phyloP scores from a whole-genome alignment of 2,888 invertebrate species.

The Cataglyphis cursor region DNA sequence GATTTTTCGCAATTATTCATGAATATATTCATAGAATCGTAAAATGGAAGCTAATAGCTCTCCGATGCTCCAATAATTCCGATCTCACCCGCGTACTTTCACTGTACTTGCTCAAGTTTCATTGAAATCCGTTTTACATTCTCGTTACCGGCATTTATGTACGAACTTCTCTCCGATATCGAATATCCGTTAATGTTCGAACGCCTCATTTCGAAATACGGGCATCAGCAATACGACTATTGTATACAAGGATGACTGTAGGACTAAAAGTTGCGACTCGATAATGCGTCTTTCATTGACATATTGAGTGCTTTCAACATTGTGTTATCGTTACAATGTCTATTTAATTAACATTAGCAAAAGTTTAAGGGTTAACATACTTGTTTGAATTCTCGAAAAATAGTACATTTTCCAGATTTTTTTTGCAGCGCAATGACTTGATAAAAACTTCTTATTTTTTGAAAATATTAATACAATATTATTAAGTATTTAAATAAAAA shows the following conservation, averaged over 20 bases:
- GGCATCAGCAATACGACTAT: constrained; percentile 4
- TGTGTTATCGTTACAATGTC: not conserved
- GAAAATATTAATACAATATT: too few relatives aligned
- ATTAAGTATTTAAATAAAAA: too few relatives aligned
- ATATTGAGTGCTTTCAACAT: not conserved
- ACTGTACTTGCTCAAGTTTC: constrained; percentile 32
- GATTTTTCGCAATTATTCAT: not conserved
- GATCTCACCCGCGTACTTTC: constrained; percentile 49
- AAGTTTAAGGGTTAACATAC: not conserved
- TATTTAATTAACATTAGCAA: not conserved
- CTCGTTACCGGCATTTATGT: constrained; percentile 11
- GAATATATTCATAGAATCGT: not conserved
- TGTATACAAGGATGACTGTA: constrained; percentile 1
- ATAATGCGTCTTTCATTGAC: not conserved
- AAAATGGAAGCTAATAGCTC: constrained; percentile 26
- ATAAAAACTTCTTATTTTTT: too few relatives aligned
- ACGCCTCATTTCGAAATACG: not conserved
- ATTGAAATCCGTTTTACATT: constrained; percentile 11
- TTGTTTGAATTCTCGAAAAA: too few relatives aligned
- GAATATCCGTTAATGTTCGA: not conserved
- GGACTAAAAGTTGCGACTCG: constrained; percentile 4
- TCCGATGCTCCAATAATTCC: constrained; percentile 52
- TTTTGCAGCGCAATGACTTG: too few relatives aligned
- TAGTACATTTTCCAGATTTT: too few relatives aligned
- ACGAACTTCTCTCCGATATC: not conserved